Evolutionary conservation across 2,797 vertebrate genomes (phyloP), one percentile per base, ranked within the genome.

Genomic region (Protonibea diacanthus): DNA sequence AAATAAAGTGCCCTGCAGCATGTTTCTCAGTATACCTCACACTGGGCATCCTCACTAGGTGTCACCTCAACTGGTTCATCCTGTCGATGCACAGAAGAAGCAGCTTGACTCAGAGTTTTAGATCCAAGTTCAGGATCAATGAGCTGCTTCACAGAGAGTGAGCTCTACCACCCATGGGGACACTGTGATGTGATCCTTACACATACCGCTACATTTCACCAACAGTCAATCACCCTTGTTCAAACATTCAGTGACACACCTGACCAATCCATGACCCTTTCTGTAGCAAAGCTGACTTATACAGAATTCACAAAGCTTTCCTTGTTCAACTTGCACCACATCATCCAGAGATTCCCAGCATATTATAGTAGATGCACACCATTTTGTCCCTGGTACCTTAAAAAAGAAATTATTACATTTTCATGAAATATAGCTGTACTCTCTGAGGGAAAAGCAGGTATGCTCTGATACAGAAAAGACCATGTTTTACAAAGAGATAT

Each of bases 101-200:
- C 29, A 62, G 58, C 23, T 74, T 3, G 25, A 72, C 52, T 76
- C 59, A 9, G 42, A 60, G 45, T 80, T 73, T 81, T n/a, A 74
- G 73, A 86, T 83, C 49, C 6, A 27, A 73, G 83, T 87, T 88
- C 53, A 40, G 75, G 64, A 87, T 82, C 81, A 86, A 76, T 84
- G 77, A 87, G 67, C 65, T 74, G 67, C 49, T 77, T 77, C 85
- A 86, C 70, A 70, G 69, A 47, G 49, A 72, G 49, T 8, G 52
- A 67, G 44, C 59, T 80, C 29, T 44, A 64, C 56, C 78, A 27
- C 74, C 66, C 67, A 38, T 17, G 25, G 44, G 73, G 83, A 84
- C 63, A 29, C 55, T 42, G 52, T 42, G 76, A 75, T 63, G 80
- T 59, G 55, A 83, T 80, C 75, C 74, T 80, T 80, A 77, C 57